These are phyloP conservation scores for Clarias macrocephalus DNA, from an alignment of 2,113 vertebrate genomes.

Conservation along the genomic window DNA sequence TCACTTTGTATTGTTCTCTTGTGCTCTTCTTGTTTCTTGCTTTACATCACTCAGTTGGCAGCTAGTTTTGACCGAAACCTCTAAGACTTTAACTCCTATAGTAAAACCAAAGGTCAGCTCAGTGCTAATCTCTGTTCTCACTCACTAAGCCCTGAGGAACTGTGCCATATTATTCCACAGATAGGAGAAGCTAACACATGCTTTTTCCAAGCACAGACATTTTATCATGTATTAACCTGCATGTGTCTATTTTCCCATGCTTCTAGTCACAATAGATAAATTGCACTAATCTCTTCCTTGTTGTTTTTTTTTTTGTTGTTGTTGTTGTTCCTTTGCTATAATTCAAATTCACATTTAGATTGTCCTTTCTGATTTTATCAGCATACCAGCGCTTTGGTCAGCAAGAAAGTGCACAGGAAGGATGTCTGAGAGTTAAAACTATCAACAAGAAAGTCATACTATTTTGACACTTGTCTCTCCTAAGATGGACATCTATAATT, in stretches of 20 bases:
- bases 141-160: conserved; percentile 15
- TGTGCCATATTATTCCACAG: neutral
- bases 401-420: neutral
- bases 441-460: neutral
- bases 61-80: conserved; percentile 55
- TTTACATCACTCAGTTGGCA: conserved; percentile 66
- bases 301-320: conserved; percentile 31
- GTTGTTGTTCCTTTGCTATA: neutral
- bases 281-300: conserved; percentile 83
- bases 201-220: neutral
- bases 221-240: conserved; percentile 30
- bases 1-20: conserved; percentile 45
- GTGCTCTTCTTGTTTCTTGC: conserved; percentile 55
- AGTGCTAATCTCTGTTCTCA: conserved; percentile 28
- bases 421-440: neutral
- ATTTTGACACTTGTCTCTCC: neutral
- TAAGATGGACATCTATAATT: neutral
- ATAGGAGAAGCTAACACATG: neutral
- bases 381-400: neutral
- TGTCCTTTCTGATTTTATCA: conserved; percentile 7
- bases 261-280: conserved; percentile 61
- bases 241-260: conserved; percentile 47
- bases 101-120: conserved; percentile 70
- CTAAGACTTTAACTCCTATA: conserved; percentile 27
- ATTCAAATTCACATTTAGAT: neutral